These are phyloP conservation scores for Intellagama lesueurii DNA, from an alignment of 2,797 vertebrate species.

Conservation along the genomic window DNA sequence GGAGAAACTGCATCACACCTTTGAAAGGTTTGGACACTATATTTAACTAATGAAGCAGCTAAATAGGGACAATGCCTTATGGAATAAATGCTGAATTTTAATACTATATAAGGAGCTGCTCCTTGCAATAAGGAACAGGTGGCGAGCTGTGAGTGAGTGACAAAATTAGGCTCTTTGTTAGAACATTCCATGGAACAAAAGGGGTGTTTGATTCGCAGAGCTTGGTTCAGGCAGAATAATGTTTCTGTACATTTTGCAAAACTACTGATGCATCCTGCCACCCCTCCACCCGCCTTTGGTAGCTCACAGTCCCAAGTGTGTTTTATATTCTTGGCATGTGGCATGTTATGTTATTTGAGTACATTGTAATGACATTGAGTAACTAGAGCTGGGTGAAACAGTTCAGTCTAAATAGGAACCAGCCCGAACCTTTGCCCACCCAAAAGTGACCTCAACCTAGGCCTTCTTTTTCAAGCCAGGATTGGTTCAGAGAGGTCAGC, in stretches of 20 bases:
- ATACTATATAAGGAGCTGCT: not conserved
- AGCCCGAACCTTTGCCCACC: slow-evolving; percentile 73
- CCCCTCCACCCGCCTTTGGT: not conserved
- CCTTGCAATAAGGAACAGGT: slow-evolving; percentile 5
- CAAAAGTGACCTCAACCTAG: slow-evolving; percentile 70
- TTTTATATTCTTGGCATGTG: slow-evolving; percentile 43
- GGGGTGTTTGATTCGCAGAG: not conserved
- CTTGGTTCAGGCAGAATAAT: not conserved
- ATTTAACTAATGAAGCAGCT: not conserved
- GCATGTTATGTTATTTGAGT: slow-evolving; percentile 54
- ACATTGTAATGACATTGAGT: slow-evolving; percentile 70
- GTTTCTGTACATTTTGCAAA: slow-evolving; percentile 29
- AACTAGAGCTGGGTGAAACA: slow-evolving; percentile 71
- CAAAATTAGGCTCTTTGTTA: not conserved
- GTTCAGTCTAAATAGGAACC: slow-evolving; percentile 71
- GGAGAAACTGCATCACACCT: not conserved
- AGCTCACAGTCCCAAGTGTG: slow-evolving; percentile 7
- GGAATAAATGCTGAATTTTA: not conserved
- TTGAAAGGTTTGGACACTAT: not conserved
- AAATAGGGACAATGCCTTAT: not conserved
- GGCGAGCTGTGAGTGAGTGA: not conserved
- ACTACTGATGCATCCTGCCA: not conserved
- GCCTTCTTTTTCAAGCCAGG: slow-evolving; percentile 66
- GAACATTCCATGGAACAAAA: slow-evolving; percentile 14
- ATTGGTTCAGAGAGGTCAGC: slow-evolving; percentile 71